Conservation (phyloP, 2,888 invertebrate genomes). For the Sarcophaga subvicina region DNA sequence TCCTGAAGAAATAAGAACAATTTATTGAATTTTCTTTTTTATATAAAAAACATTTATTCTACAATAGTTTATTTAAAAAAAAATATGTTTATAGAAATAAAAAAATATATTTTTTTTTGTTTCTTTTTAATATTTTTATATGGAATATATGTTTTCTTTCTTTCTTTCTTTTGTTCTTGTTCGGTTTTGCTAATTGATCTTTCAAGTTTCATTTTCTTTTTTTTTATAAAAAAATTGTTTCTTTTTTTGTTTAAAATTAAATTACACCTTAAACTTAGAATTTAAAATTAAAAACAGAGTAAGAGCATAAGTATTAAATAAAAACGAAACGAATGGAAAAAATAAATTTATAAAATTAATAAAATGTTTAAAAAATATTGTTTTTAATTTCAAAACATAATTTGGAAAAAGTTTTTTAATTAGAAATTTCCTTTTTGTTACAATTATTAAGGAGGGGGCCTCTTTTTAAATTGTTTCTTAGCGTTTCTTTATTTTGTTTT, state of each 20-base stretch:
- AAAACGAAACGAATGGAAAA: conserved; percentile 41
- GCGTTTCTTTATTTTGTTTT: conserved; percentile 5
- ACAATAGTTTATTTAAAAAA: conserved; percentile 67
- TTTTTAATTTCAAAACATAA: conserved; percentile 16
- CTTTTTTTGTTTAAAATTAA: conserved; percentile 56
- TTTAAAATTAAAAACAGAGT: conserved; percentile 33
- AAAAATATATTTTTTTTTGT: conserved; percentile 57
- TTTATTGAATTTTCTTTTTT: conserved; percentile 47
- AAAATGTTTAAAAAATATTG: conserved; percentile 18
- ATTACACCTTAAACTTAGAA: conserved; percentile 63
- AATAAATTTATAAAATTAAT: conserved; percentile 32
- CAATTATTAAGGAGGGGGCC: no score
- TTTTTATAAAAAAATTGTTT: conserved; percentile 37
- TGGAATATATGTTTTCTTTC: conserved; percentile 49
- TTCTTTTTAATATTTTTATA: conserved; percentile 45
- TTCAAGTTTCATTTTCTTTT: conserved; percentile 14
- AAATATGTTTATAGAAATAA: conserved; percentile 37
- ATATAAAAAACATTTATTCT: conserved; percentile 69
- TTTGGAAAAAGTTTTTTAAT: conserved; percentile 6
- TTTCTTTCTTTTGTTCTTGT: no score
- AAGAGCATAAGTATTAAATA: conserved; percentile 37
- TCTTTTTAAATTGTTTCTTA: not conserved
- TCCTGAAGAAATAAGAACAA: conserved; percentile 15
- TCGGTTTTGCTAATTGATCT: conserved; percentile 47
- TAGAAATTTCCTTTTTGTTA: no score